A percentile compares a stretch with the other conserved stretches of the same genome.
Conservation (phyloP, 2,113 vertebrate species). For the Chamaetylas fuelleborni region DNA sequence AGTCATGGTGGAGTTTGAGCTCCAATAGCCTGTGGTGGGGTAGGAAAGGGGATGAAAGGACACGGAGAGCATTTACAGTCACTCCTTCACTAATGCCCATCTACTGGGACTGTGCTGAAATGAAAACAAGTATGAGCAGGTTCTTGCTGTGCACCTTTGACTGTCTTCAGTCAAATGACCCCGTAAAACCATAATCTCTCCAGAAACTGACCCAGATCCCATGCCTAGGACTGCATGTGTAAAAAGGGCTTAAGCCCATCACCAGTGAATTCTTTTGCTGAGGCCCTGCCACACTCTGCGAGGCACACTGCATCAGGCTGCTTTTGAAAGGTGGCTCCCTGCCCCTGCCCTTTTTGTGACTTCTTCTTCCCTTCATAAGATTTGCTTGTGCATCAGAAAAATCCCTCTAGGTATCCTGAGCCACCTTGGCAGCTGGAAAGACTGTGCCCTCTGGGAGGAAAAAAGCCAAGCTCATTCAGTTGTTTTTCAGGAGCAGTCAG, state of each 20-base stretch:
- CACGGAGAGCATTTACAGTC: fast-evolving
- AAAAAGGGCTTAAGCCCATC: neutral
- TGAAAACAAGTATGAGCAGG: neutral
- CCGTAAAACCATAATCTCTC: neutral
- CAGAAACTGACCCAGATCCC: neutral
- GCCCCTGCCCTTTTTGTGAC: neutral
- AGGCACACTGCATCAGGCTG: neutral
- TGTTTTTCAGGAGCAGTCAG: neutral
- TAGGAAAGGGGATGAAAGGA: neutral
- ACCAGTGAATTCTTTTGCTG: neutral
- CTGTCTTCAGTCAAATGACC: neutral
- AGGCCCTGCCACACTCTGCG: fast-evolving
- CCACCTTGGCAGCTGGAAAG: neutral
- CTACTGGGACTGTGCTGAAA: neutral
- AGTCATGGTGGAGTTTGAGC: neutral
- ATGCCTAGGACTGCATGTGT: neutral
- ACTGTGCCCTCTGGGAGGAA: neutral
- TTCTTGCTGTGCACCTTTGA: neutral
- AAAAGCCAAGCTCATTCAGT: neutral
- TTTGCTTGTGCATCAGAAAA: neutral
- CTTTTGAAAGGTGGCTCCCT: neutral
- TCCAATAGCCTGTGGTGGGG: neutral
- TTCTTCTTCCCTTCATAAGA: neutral
- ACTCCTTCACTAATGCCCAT: fast-evolving
- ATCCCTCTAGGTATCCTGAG: neutral